Evolutionary conservation across 1,140 invertebrate species (phyloP).

Genomic region (Drosophila orosa): DNA sequence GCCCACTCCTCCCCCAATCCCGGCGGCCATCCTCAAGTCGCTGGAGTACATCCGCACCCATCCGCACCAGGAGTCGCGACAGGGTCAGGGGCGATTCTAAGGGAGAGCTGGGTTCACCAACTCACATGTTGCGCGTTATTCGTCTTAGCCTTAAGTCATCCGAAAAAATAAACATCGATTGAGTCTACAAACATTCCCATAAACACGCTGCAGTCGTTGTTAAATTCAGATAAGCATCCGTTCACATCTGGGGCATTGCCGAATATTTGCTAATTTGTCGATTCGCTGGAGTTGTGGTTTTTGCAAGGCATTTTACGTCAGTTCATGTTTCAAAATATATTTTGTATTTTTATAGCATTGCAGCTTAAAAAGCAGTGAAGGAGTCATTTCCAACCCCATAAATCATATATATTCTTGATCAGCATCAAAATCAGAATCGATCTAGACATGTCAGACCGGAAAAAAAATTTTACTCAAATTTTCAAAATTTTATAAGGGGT

Average conservation of each 20-base stretch:
- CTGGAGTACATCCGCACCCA: conserved; percentile 87
- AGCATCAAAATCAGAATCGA: not conserved
- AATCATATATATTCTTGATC: not conserved
- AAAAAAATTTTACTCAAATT: no score
- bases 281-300: not conserved
- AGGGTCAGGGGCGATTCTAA: conserved; percentile 56
- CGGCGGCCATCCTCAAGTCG: conserved; percentile 87
- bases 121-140: conserved; percentile 39
- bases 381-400: not conserved
- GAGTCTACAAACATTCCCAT: conserved; percentile 19
- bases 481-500: not conserved
- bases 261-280: not conserved
- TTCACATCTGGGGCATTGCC: conserved; percentile 10
- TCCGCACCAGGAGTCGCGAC: conserved; percentile 80
- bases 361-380: not conserved
- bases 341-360: not conserved
- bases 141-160: conserved; percentile 46
- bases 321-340: not conserved
- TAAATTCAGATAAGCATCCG: not conserved
- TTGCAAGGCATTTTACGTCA: not conserved
- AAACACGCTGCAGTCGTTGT: conserved; percentile 16
- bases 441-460: not conserved
- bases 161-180: conserved; percentile 44
- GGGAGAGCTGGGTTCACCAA: not conserved
- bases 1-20: conserved; percentile 92